Evolutionary conservation across 2,888 invertebrate genomes (phyloP).

Genomic region (Cephus runcator): DNA sequence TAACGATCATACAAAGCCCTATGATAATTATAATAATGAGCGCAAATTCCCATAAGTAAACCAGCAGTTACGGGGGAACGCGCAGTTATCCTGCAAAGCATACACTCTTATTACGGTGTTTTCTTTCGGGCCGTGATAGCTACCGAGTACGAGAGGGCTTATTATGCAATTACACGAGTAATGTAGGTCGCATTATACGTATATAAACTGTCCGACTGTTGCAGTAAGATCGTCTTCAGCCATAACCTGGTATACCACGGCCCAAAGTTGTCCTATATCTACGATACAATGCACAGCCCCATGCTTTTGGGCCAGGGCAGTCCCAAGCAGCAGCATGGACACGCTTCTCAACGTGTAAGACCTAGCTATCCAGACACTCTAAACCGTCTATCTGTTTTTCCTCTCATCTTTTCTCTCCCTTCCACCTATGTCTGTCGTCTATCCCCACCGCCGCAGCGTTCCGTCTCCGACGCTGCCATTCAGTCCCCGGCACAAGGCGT

Average conservation of each 20-base stretch:
- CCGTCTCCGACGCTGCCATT: not conserved
- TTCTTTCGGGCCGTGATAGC: conserved; percentile 35
- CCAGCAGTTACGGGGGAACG: conserved; percentile 23
- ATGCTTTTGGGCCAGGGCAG: not conserved
- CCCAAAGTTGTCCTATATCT: not conserved
- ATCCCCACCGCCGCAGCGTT: not conserved
- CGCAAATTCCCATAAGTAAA: conserved; percentile 26
- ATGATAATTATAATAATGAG: conserved; percentile 60
- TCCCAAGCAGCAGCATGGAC: not conserved
- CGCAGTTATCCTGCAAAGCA: conserved; percentile 39
- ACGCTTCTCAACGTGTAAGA: not conserved
- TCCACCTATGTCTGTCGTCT: not conserved
- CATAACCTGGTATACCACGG: not conserved
- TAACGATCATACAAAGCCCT: conserved; percentile 34
- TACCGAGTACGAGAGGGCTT: conserved; percentile 45
- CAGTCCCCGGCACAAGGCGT: not conserved
- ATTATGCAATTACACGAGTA: conserved; percentile 60
- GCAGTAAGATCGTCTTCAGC: not conserved
- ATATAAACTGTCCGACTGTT: conserved; percentile 8
- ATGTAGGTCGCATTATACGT: conserved; percentile 52
- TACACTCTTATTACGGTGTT: conserved; percentile 49
- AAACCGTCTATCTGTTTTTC: not conserved
- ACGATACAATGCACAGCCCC: not conserved
- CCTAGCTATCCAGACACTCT: not conserved
- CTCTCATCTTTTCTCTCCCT: not conserved